Conservation (phyloP, 2,113 vertebrate genomes). For the Cricetomys ansorgei region DNA sequence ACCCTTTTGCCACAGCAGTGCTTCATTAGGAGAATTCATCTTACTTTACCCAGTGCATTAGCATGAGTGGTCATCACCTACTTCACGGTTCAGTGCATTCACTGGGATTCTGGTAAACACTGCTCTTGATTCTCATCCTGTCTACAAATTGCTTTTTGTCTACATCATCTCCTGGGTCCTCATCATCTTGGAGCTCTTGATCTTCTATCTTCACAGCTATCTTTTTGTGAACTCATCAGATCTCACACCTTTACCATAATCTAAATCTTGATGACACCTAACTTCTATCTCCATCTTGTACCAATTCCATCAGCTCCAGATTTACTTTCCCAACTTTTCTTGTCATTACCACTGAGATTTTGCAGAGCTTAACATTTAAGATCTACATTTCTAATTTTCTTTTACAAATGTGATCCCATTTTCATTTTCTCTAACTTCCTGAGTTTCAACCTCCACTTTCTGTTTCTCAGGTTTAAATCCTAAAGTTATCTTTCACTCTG, state of each 20-base stretch:
- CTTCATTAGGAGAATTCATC: not conserved
- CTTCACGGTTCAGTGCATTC: not conserved
- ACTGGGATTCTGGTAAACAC: not conserved
- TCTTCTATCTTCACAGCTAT: not conserved
- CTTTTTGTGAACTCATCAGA: not conserved
- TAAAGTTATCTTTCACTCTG: not conserved
- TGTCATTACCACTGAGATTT: not conserved
- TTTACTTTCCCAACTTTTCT: not conserved
- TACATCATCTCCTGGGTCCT: not conserved
- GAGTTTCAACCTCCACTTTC: not conserved
- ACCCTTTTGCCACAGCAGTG: not conserved
- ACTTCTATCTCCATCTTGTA: not conserved
- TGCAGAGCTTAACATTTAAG: not conserved
- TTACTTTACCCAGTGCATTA: not conserved
- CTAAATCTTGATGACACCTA: not conserved
- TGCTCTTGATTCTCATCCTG: not conserved
- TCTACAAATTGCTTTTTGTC: not conserved
- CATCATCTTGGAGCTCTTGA: not conserved
- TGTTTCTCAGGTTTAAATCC: not conserved
- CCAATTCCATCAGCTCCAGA: not conserved
- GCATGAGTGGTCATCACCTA: not conserved
- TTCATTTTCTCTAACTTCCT: not conserved
- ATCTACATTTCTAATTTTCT: conserved; percentile 7
- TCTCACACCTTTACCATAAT: not conserved
- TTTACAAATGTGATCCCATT: not conserved